Percentiles rank a stretch among this genome's conserved stretches.
Evolutionary conservation across 2,797 vertebrate species (phyloP).

Genomic region (Emydoidea blandingii): DNA sequence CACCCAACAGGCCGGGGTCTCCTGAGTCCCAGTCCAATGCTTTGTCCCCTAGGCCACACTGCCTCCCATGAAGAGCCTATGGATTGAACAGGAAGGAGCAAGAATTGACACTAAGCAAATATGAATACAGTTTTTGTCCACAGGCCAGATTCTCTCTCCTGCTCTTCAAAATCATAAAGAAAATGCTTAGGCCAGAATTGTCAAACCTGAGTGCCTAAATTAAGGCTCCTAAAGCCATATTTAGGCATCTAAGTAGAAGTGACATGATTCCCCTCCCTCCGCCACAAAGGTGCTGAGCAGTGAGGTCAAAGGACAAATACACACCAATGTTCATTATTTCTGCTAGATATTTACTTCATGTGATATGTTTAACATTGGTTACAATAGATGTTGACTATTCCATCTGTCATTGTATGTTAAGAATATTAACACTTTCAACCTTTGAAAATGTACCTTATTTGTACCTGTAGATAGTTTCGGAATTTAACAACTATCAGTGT

Average conservation of each 20-base stretch:
- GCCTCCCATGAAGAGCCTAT: background rate
- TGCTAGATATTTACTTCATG: constrained; percentile 4
- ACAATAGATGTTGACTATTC: constrained; percentile 34
- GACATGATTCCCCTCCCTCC: background rate
- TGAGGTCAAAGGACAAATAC: background rate
- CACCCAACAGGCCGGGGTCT: background rate
- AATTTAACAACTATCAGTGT: constrained; percentile 39
- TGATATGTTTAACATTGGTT: background rate
- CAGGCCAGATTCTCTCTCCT: background rate
- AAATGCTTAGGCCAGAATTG: background rate
- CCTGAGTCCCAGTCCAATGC: background rate
- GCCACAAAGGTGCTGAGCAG: background rate
- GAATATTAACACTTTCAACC: constrained; percentile 44
- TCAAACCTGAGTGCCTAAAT: background rate
- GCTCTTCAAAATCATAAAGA: background rate
- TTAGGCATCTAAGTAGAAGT: background rate
- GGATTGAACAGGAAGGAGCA: background rate
- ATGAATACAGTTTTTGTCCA: background rate
- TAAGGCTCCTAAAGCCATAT: background rate
- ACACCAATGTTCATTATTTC: background rate
- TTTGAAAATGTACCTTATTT: constrained; percentile 39
- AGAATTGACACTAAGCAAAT: background rate
- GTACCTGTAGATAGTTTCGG: constrained; percentile 49
- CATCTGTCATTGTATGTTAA: constrained; percentile 32
- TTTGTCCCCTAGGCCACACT: background rate